phyloP scores from a whole-genome alignment of 2,888 invertebrate genomes.

The Leptopterna dolabrata region DNA sequence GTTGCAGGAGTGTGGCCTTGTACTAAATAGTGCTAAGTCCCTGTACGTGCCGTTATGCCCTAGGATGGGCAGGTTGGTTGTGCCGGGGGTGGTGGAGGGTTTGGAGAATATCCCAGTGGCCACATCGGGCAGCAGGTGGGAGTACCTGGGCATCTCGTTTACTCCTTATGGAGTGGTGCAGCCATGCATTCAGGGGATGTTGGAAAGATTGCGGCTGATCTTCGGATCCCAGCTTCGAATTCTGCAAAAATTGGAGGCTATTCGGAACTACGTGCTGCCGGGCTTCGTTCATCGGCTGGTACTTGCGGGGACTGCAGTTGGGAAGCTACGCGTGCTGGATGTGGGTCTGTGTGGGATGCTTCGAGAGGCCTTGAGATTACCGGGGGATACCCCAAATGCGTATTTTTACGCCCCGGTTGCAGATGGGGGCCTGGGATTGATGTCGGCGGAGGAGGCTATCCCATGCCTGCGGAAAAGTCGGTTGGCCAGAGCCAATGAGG shows the following conservation, averaged over 20 bases:
- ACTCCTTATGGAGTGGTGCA: neutral
- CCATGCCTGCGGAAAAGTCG: neutral
- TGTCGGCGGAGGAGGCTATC: conserved; percentile 55
- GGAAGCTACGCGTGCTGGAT: conserved; percentile 64
- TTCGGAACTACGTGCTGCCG: conserved; percentile 66
- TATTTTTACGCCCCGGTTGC: conserved; percentile 64
- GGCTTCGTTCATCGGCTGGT: conserved; percentile 65
- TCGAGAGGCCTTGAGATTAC: conserved; percentile 64
- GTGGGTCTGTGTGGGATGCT: conserved; percentile 63
- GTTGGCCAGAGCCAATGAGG: neutral
- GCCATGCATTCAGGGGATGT: no score
- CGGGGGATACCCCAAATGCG: conserved; percentile 63
- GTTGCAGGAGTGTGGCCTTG: neutral
- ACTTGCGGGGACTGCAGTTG: conserved; percentile 62
- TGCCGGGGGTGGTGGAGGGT: neutral
- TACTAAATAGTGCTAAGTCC: neutral
- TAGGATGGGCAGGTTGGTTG: neutral
- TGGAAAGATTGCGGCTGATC: neutral
- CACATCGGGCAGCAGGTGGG: neutral
- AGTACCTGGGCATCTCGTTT: neutral
- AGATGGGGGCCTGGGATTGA: conserved; percentile 62
- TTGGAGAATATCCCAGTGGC: neutral
- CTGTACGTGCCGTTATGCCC: neutral
- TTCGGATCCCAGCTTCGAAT: conserved; percentile 65
- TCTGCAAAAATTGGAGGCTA: conserved; percentile 65